Evolutionary conservation across 2,113 vertebrate genomes (phyloP), one percentile per base, ranked within the genome.

Genomic region (Oryzias woworae): DNA sequence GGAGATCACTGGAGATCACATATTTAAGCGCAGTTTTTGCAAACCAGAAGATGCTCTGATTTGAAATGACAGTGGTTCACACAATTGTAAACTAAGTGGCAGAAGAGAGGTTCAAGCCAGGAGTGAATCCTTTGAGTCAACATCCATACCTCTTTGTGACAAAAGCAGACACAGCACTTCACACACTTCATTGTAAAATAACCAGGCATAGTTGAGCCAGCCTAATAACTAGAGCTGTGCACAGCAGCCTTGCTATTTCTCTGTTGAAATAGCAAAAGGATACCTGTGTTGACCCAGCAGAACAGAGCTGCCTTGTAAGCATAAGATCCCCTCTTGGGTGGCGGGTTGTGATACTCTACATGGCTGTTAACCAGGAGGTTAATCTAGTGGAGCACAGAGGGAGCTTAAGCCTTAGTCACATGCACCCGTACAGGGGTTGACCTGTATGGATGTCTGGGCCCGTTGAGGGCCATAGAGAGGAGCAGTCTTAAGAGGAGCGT

Each of bases 201-300:
- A 75, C 63, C 64, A 68, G 66, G 69, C 71, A 60, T 22, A 65
- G 73, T 54, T 51, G 49, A 77, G 77, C 60, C 57, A 58, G 60
- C 77, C 74, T 75, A 79, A 83, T 71, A 66, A 71, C 49, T 50
- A 10, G 69, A 61, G 62, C 71, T 52, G 66, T 58, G 36, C 8
- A 36, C 10, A 10, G 36, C 36, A 12, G 36, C 36, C 36, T 12
- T 12, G 36, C 8, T 8, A 3, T 3, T 62, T 79, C 70, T 28
- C 22, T 85, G 86, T 84, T 83, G 83, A 69, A 83, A 84, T 69
- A 84, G 89, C 78, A 89, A 83, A 69, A 74, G 65, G 68, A 87
- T 58, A 75, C 77, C 13, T 5, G 58, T 81, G 80, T 85, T 76
- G 82, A 89, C 59, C 73, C 72, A 70, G 85, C 85, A 87, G 83